phyloP scores from a whole-genome alignment of 2,888 invertebrate species.

The Phragmatobia fuliginosa region DNA sequence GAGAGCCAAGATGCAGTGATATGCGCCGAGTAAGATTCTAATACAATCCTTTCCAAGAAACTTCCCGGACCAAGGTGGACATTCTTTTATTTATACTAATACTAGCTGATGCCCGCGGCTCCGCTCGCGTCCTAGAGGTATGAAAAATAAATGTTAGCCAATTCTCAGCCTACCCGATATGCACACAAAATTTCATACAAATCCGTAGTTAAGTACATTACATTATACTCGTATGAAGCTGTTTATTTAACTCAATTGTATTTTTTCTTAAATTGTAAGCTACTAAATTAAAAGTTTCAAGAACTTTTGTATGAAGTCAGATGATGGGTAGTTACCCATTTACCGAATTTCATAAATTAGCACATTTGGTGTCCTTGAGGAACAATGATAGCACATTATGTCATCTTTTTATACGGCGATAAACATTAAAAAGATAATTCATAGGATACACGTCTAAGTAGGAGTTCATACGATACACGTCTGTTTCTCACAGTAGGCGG shows the following conservation, averaged over 20 bases:
- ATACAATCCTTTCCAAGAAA: constrained; percentile 65
- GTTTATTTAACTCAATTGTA: no score
- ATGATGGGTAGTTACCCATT: no score
- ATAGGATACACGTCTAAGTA: neutral
- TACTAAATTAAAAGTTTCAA: no score
- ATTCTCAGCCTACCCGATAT: no score
- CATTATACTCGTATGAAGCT: no score
- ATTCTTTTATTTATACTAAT: constrained; percentile 63
- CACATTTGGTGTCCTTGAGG: neutral
- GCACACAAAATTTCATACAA: no score
- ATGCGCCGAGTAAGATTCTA: constrained; percentile 57
- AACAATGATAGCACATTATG: neutral
- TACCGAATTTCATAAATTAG: neutral
- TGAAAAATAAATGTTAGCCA: no score
- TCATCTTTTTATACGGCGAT: neutral
- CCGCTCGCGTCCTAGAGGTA: no score
- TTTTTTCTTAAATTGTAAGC: no score
- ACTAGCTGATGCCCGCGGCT: no score
- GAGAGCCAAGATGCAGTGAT: constrained; percentile 50
- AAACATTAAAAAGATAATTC: constrained; percentile 12
- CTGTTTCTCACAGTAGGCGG: constrained; percentile 8
- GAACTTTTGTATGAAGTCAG: no score
- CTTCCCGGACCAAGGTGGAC: constrained; percentile 55
- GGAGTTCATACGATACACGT: neutral
- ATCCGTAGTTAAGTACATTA: no score